A percentile compares a stretch with the other conserved stretches of the same genome.
Conservation (phyloP, 2,888 invertebrate genomes). For the Drosophila prostipennis region DNA sequence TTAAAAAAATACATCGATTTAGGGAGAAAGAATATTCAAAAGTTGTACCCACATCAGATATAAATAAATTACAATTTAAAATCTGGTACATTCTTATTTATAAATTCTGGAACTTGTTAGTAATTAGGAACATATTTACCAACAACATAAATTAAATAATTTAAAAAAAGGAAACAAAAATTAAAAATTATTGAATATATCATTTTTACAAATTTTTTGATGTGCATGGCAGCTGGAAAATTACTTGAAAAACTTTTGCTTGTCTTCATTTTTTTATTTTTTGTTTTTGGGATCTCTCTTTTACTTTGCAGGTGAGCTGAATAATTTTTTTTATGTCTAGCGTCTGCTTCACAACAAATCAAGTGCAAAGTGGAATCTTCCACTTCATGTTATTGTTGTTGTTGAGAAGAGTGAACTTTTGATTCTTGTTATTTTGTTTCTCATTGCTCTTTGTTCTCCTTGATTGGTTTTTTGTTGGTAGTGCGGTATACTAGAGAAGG, state of each 20-base stretch:
- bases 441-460: slow-evolving; percentile 28
- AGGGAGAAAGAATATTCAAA: not conserved
- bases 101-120: no score
- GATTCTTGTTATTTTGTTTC: slow-evolving; percentile 52
- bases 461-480: slow-evolving; percentile 50
- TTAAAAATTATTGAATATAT: no score
- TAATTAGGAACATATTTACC: no score
- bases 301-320: slow-evolving; percentile 31
- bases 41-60: no score
- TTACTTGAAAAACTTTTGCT: slow-evolving; percentile 46
- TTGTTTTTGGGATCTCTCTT: slow-evolving; percentile 13
- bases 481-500: slow-evolving; percentile 27
- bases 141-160: no score
- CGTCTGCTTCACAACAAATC: slow-evolving; percentile 55
- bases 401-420: slow-evolving; percentile 50
- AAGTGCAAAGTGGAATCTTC: slow-evolving; percentile 54
- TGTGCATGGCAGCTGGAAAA: slow-evolving; percentile 38
- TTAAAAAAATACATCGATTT: not conserved
- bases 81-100: no score
- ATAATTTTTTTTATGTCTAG: slow-evolving; percentile 39
- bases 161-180: no score
- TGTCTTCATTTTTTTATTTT: slow-evolving; percentile 11
- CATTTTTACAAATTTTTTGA: not conserved
- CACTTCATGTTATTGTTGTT: slow-evolving; percentile 37
- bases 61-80: no score